Percentiles rank a stretch among this genome's conserved stretches.
Conservation (phyloP, 1,140 invertebrate species). For the Triops longicaudatus region DNA sequence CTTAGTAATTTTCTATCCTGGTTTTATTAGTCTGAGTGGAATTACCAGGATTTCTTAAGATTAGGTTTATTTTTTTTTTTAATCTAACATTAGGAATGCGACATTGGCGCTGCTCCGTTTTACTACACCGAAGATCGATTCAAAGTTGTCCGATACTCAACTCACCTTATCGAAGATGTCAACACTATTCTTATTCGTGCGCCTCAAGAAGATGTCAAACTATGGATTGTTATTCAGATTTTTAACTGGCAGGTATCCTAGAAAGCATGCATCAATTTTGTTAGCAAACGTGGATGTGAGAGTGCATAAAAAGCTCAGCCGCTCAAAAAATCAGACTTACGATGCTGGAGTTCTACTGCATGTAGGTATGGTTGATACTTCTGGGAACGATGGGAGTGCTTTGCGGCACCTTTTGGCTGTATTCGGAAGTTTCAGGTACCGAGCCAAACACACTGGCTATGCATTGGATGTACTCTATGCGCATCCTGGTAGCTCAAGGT, state of each 20-base stretch:
- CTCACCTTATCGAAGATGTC: not conserved
- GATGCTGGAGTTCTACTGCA: too few species aligned
- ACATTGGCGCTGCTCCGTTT: not conserved
- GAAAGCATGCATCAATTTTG: too few species aligned
- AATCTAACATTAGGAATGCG: not conserved
- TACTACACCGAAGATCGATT: not conserved
- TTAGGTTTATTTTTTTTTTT: too few species aligned
- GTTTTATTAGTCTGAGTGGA: too few species aligned
- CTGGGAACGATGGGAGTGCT: not conserved
- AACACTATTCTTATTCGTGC: not conserved
- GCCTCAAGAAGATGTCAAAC: not conserved
- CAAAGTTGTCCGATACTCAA: not conserved
- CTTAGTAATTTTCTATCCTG: too few species aligned
- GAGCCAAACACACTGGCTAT: not conserved
- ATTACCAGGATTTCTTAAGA: too few species aligned
- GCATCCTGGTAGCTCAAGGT: not conserved
- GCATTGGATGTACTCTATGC: not conserved
- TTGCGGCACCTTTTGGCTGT: not conserved
- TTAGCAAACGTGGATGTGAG: too few species aligned
- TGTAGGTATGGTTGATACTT: not conserved
- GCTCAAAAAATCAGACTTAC: too few species aligned
- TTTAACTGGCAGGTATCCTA: not conserved
- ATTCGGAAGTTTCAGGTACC: not conserved
- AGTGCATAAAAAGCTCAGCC: too few species aligned
- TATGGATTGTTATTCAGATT: not conserved